Percentiles rank a stretch among this genome's conserved stretches.
Conservation (phyloP, 2,797 vertebrate species). For the Sparus aurata region DNA sequence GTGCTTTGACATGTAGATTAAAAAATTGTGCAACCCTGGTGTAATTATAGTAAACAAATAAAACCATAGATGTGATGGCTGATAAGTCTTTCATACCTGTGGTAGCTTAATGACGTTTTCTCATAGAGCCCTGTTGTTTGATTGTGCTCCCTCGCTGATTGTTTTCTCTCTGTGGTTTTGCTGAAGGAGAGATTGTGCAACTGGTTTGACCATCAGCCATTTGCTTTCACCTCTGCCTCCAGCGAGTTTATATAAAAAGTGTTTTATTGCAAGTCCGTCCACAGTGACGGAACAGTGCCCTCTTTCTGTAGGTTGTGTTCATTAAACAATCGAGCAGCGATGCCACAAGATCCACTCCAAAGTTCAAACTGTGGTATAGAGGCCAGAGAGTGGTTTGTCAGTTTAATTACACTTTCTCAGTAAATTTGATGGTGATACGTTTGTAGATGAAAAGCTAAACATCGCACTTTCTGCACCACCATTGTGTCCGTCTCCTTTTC, state of each 20-base stretch:
- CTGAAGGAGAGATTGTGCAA: not conserved
- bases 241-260: not conserved
- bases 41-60: constrained; percentile 3
- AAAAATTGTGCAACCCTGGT: not conserved
- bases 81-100: constrained; percentile 6
- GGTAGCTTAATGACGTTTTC: not conserved
- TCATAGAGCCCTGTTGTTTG: not conserved
- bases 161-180: not conserved
- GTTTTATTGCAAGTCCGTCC: not conserved
- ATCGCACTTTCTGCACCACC: constrained; percentile 15
- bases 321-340: not conserved
- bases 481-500: constrained; percentile 54
- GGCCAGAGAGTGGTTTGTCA: constrained; percentile 13
- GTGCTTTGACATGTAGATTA: not conserved
- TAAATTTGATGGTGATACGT: constrained; percentile 9
- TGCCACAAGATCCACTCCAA: not conserved
- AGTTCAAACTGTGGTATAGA: constrained; percentile 10
- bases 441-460: constrained; percentile 23
- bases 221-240: not conserved
- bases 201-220: not conserved
- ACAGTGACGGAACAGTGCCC: constrained; percentile 9
- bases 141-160: too few relatives aligned
- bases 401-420: constrained; percentile 27
- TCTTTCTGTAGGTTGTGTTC: not conserved
- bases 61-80: not conserved